Base-by-base conservation (phyloP, 92 coral and sea anemone genomes). In the Porites lobata region DNA sequence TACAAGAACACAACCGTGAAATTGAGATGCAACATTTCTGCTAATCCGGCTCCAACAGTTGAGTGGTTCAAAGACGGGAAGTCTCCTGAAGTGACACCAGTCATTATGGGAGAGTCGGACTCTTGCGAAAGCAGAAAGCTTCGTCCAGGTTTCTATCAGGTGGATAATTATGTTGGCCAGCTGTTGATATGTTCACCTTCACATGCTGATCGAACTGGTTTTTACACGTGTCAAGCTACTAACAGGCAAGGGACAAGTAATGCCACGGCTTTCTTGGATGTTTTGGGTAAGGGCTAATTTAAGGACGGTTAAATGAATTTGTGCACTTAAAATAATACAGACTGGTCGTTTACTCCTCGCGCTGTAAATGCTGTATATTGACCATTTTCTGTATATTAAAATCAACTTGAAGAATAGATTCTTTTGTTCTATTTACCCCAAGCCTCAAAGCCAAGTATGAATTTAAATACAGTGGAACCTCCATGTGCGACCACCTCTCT, bases 241-340 rank as follows among this genome's bases (percentile, higher is more conserved):
- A 85, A 85, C 24, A 43, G 63, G 51, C n/a, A 56, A 76, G 89
- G 89, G 7, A 11, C 56, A 32, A 82, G 54, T 18, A 84, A 61
- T 59, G 87, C 87, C 14, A 84, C 87, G 19, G 87, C 81, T 17
- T 84, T 84, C 32, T 50, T 84, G 72, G 22, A 84, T 72, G 87
- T 84, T 73, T 50, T 84, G 58, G 80, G 87, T 84, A 63, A 75
- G 78, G 12, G 38, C 1, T 47, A 19, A 8, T 6, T 75, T n/a
- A 38, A 38, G 47, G 47, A 38, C 47, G 47, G 47, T 38, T 38
- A 4, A 38, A 4, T 38, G 47, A 38, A 38, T 38, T 38, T 38
- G 47, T 38, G 47, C 47, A 38, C 47, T 38, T 38, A 38, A 38
- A 3, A 38, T 38, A 5, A 38, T 38, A 3, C 47, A 38, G 47